Conservation (phyloP, 2,113 vertebrate species). For the Tachuris rubrigastra region DNA sequence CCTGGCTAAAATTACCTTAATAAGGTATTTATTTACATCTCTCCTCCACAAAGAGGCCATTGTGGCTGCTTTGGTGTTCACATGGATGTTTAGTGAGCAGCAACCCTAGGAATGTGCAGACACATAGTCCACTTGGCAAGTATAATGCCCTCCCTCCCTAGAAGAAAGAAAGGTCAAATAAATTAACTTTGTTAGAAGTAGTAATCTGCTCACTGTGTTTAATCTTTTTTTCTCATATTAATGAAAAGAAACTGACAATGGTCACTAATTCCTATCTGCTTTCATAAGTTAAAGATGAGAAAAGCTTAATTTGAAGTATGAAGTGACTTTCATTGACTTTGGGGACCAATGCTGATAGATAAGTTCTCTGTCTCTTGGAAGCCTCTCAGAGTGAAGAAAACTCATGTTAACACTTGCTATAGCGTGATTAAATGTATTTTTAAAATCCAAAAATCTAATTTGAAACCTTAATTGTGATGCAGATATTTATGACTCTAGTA, state of each 20-base stretch:
- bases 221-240: slow-evolving; percentile 35
- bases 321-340: slow-evolving; percentile 17
- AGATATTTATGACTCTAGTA: background rate
- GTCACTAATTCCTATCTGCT: slow-evolving; percentile 36
- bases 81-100: background rate
- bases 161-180: slow-evolving; percentile 56
- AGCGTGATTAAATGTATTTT: background rate
- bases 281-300: slow-evolving; percentile 1
- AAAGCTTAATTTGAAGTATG: slow-evolving; percentile 17
- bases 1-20: background rate
- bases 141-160: background rate
- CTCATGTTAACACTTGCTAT: background rate
- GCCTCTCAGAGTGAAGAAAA: background rate
- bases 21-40: slow-evolving; percentile 4
- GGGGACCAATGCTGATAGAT: background rate
- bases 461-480: background rate
- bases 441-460: background rate
- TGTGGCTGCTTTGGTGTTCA: background rate
- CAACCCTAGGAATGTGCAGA: slow-evolving; percentile 7
- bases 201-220: slow-evolving; percentile 56
- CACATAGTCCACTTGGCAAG: background rate
- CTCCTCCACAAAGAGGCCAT: background rate
- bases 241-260: slow-evolving; percentile 24
- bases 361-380: background rate
- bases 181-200: slow-evolving; percentile 56